Evolutionary conservation across 2,797 vertebrate species (phyloP).

Genomic region (Menidia menidia): DNA sequence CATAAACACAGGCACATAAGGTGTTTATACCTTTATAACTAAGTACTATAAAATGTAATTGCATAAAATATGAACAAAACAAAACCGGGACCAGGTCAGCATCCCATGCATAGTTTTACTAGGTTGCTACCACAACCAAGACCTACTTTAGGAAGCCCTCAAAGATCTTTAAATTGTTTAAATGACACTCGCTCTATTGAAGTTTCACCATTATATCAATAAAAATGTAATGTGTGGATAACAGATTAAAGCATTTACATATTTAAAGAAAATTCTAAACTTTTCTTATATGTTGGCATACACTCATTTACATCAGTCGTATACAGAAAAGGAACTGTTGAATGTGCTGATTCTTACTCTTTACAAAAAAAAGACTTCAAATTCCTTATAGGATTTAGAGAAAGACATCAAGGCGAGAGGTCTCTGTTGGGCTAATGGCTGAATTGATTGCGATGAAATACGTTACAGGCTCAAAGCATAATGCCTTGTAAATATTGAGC

Average conservation of each 20-base stretch:
- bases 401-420: conserved; percentile 8
- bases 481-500: conserved; percentile 27
- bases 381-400: conserved; percentile 10
- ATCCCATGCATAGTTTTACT: too few species aligned
- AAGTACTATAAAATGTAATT: neutral
- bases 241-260: neutral
- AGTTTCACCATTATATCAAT: neutral
- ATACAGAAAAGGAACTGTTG: neutral
- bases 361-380: conserved; percentile 11
- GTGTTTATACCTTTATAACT: neutral
- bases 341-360: neutral
- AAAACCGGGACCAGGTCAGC: too few species aligned
- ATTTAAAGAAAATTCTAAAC: neutral
- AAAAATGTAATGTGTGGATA: neutral
- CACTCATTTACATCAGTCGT: too few species aligned
- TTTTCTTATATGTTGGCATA: too few species aligned
- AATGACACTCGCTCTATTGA: neutral
- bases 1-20: too few species aligned
- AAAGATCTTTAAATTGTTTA: neutral
- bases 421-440: conserved; percentile 10
- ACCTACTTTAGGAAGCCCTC: neutral
- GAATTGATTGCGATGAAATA: conserved; percentile 14
- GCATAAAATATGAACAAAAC: too few species aligned
- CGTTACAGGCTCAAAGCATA: neutral
- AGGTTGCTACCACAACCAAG: too few species aligned